Percentiles rank a stretch among this genome's conserved stretches.
Evolutionary conservation across 2,888 invertebrate genomes (phyloP).

Genomic region (Arge pagana): DNA sequence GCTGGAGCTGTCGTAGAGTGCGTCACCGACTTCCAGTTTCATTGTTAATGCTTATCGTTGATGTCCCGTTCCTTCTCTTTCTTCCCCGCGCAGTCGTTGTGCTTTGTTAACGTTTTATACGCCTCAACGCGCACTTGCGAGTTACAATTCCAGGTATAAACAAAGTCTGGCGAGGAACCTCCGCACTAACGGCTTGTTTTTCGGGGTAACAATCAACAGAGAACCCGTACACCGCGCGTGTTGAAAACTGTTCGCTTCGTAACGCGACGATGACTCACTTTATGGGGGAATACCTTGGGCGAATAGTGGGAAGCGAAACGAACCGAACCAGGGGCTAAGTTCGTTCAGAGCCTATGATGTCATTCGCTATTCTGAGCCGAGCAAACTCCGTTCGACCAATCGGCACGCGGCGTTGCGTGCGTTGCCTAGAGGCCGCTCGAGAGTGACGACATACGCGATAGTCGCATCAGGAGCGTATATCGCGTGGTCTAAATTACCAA

Average conservation of each 20-base stretch:
- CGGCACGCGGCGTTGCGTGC: conserved; percentile 1
- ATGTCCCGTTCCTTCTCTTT: background rate
- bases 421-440: conserved; percentile 12
- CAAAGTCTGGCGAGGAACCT: no score
- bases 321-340: background rate
- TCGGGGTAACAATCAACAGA: no score
- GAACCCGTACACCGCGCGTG: no score
- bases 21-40: conserved; percentile 68
- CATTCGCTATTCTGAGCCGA: conserved; percentile 30
- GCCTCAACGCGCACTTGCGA: background rate
- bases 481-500: background rate
- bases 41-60: no score
- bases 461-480: conserved; percentile 1
- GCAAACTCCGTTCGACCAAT: conserved; percentile 22
- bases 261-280: conserved; percentile 52
- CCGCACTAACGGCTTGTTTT: no score
- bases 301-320: background rate
- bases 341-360: conserved; percentile 23
- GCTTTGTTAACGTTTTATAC: background rate
- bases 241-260: no score
- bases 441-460: background rate
- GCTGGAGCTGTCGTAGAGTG: conserved; percentile 66
- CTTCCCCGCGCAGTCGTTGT: background rate
- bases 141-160: no score
- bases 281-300: conserved; percentile 54